phyloP scores from a whole-genome alignment of 2,797 vertebrate species.

The Phalanger gymnotis region DNA sequence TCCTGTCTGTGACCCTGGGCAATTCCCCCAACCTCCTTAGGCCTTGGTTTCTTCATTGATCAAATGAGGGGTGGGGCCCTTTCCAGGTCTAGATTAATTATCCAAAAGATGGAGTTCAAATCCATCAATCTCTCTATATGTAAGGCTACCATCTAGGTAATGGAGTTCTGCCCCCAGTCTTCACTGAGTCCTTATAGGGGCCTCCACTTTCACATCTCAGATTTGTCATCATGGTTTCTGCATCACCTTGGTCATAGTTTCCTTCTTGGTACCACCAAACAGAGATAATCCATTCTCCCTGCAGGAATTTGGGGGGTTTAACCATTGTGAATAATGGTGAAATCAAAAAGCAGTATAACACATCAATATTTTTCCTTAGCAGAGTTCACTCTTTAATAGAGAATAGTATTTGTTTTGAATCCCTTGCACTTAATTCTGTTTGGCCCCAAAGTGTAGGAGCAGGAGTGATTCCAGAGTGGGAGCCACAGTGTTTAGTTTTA shows the following conservation, averaged over 20 bases:
- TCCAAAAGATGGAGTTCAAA: neutral
- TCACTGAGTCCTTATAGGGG: neutral
- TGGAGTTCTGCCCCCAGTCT: constrained; percentile 15
- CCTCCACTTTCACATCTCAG: constrained; percentile 54
- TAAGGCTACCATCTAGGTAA: constrained; percentile 5
- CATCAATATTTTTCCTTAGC: constrained; percentile 37
- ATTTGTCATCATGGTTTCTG: constrained; percentile 42
- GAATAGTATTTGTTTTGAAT: neutral
- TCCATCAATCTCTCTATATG: neutral
- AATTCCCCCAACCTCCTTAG: neutral
- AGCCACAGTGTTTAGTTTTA: neutral
- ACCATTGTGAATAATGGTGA: constrained; percentile 51
- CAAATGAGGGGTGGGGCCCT: neutral
- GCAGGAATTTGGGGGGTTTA: constrained; percentile 58
- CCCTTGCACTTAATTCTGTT: constrained; percentile 33
- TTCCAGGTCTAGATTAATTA: neutral
- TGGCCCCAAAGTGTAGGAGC: neutral
- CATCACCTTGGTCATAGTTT: constrained; percentile 52
- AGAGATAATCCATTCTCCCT: constrained; percentile 59
- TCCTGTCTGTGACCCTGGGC: neutral
- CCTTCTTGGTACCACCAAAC: constrained; percentile 49
- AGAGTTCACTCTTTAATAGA: neutral
- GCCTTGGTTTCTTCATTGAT: neutral
- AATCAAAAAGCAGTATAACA: constrained; percentile 60
- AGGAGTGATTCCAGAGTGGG: neutral